Evolutionary conservation across 2,797 vertebrate species (phyloP).

Genomic region (Cyclura pinguis): DNA sequence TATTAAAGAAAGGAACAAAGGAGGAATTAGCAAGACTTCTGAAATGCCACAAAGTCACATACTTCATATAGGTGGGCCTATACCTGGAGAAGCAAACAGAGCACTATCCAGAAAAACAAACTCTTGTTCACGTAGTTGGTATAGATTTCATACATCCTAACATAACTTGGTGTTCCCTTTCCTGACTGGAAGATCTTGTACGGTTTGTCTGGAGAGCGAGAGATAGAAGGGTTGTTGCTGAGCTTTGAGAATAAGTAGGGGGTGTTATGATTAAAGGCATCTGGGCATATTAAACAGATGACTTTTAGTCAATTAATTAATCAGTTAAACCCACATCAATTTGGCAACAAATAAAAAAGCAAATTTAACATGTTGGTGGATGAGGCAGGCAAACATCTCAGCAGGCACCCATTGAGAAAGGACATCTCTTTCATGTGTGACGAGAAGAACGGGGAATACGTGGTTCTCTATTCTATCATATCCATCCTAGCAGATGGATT

Average conservation of each 20-base stretch:
- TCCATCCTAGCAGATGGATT: background rate
- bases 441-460: too few relatives aligned
- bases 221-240: background rate
- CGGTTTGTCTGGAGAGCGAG: background rate
- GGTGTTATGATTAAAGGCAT: background rate
- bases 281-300: background rate
- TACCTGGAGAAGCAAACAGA: background rate
- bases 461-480: background rate
- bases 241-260: background rate
- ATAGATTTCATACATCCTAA: background rate
- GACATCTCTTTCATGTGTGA: background rate
- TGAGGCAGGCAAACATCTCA: background rate
- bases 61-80: background rate
- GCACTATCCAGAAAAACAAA: conserved; percentile 1
- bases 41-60: accelerated
- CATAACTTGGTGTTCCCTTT: background rate
- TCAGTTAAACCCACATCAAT: background rate
- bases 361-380: background rate
- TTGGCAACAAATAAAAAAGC: background rate
- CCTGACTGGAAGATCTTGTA: background rate
- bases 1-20: background rate
- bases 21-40: too few relatives aligned
- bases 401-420: background rate
- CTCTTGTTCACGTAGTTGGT: background rate
- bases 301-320: background rate